Evolutionary conservation across 2,797 vertebrate species (phyloP).

Genomic region (Garrulus glandarius): DNA sequence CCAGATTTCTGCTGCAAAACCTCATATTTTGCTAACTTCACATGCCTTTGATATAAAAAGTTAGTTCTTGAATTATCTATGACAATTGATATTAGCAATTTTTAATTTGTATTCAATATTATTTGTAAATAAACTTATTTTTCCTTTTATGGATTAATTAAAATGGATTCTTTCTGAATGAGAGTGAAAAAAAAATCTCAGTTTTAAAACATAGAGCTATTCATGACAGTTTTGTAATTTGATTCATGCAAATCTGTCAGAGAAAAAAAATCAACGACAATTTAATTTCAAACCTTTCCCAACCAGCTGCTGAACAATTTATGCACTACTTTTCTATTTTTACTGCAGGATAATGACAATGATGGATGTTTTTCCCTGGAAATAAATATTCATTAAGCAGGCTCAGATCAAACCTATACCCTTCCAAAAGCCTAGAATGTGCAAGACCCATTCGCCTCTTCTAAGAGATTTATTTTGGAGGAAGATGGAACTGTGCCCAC

Average conservation of each 20-base stretch:
- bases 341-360: conserved; percentile 72
- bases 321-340: conserved; percentile 70
- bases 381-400: conserved; percentile 77
- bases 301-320: conserved; percentile 67
- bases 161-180: conserved; percentile 24
- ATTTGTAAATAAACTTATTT: not conserved
- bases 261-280: conserved; percentile 70
- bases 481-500: conserved; percentile 53
- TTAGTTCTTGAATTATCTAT: not conserved
- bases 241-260: conserved; percentile 61
- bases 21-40: not conserved
- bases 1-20: not conserved
- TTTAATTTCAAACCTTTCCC: conserved; percentile 71
- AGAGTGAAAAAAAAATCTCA: not conserved
- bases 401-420: conserved; percentile 57
- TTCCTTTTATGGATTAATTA: conserved; percentile 29
- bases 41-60: not conserved
- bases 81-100: not conserved
- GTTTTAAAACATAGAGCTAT: conserved; percentile 32
- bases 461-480: conserved; percentile 52
- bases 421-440: conserved; percentile 33
- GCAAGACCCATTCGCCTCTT: conserved; percentile 42
- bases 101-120: not conserved
- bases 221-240: conserved; percentile 57
- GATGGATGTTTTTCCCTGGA: conserved; percentile 73